Percentiles rank a stretch among this genome's conserved stretches.
Conservation (phyloP, 1,140 invertebrate species). For the Argopecten irradians region DNA sequence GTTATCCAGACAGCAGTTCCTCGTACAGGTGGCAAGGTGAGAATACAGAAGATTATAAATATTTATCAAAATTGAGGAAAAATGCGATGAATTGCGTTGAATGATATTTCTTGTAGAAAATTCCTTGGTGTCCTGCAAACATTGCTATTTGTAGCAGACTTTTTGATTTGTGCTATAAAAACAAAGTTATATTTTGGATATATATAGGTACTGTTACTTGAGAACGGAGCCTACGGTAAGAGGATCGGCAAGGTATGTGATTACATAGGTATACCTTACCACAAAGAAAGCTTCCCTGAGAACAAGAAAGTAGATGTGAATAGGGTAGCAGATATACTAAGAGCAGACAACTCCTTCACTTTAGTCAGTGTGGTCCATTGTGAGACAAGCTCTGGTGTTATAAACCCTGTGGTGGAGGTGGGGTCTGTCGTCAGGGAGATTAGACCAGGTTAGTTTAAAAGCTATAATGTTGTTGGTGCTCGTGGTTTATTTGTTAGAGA, state of each 20-base stretch:
- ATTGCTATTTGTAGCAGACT: too few relatives aligned
- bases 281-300: conserved; percentile 75
- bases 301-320: conserved; percentile 66
- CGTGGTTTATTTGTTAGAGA: too few relatives aligned
- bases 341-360: conserved; percentile 64
- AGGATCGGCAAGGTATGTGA: conserved; percentile 78
- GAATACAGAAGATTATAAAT: too few relatives aligned
- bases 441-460: conserved; percentile 65
- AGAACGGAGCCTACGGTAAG: conserved; percentile 79
- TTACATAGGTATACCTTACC: conserved; percentile 66
- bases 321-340: conserved; percentile 65
- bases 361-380: conserved; percentile 78
- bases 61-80: too few relatives aligned
- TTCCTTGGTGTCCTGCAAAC: too few relatives aligned
- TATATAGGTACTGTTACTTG: conserved; percentile 76
- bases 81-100: too few relatives aligned
- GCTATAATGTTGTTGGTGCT: conserved; percentile 65
- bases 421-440: conserved; percentile 73
- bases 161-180: neutral
- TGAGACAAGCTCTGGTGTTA: conserved; percentile 78
- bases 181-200: neutral
- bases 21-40: conserved; percentile 68
- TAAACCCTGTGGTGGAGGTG: conserved; percentile 78
- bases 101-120: too few relatives aligned
- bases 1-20: conserved; percentile 76